Conservation (phyloP, 2,797 vertebrate genomes). For the Urophycis tenuis region DNA sequence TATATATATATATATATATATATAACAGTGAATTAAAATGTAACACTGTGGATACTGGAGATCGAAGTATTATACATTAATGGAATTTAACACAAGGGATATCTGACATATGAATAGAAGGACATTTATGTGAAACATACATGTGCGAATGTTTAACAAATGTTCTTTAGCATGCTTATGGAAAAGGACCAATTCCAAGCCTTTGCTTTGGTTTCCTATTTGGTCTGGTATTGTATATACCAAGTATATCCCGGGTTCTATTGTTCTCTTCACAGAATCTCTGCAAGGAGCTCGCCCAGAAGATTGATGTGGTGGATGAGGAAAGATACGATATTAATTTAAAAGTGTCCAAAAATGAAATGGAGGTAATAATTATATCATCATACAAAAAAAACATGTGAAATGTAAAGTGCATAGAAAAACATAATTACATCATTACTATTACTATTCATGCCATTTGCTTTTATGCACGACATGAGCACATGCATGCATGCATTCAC, state of each 20-base stretch:
- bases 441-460: background rate
- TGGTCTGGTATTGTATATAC: background rate
- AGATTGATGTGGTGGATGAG: conserved; percentile 55
- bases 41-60: background rate
- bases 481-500: no score
- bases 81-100: background rate
- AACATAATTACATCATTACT: background rate
- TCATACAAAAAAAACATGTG: background rate
- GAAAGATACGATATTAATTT: conserved; percentile 60
- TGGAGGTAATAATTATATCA: conserved; percentile 38
- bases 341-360: conserved; percentile 57
- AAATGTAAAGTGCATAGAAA: background rate
- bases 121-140: background rate
- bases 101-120: background rate
- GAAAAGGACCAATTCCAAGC: background rate
- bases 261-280: conserved; percentile 42
- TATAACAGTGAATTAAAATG: background rate
- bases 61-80: background rate
- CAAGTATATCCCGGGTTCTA: no score
- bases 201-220: background rate
- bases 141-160: background rate
- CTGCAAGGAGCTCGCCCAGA: conserved; percentile 54
- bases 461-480: background rate
- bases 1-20: background rate
- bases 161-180: background rate